A percentile compares a stretch with the other conserved stretches of the same genome.
These are phyloP conservation scores for Procambarus clarkii DNA, from an alignment of 1,140 invertebrate genomes.

Conservation along the genomic window DNA sequence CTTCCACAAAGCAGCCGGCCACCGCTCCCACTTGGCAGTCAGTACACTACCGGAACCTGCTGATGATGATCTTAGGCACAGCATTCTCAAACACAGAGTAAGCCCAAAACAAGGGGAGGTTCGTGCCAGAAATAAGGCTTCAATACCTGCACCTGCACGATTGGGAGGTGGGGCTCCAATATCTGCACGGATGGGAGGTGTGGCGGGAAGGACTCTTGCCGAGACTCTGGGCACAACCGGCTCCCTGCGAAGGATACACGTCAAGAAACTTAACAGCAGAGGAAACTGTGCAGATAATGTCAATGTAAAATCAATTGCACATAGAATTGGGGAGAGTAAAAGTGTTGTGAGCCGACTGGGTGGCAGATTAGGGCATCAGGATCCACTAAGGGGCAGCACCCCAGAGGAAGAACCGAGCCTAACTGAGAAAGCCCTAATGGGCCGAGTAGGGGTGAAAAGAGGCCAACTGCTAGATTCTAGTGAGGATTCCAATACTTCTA, in stretches of 20 bases:
- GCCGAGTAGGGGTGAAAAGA: background rate
- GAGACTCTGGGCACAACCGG: conserved; percentile 16
- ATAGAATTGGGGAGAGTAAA: no score
- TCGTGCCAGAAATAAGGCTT: background rate
- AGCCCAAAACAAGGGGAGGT: background rate
- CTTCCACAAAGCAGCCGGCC: background rate
- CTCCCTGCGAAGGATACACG: background rate
- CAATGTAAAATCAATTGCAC: background rate
- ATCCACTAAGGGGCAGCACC: background rate
- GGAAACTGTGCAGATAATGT: background rate
- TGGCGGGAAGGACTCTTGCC: conserved; percentile 3
- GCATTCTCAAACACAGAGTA: background rate
- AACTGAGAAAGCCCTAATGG: background rate
- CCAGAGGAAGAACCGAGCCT: background rate
- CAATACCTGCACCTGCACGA: background rate
- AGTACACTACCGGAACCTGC: background rate
- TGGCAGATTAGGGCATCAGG: no score
- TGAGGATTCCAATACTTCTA: background rate
- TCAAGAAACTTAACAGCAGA: conserved; percentile 2
- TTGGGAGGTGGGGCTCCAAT: conserved; percentile 17
- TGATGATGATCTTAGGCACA: background rate
- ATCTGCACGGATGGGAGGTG: conserved; percentile 2
- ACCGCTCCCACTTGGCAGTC: background rate
- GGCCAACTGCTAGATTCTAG: background rate
- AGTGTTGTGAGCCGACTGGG: no score